Base-by-base conservation (phyloP, 2,888 invertebrate species). In the Herminia tarsipennalis region DNA sequence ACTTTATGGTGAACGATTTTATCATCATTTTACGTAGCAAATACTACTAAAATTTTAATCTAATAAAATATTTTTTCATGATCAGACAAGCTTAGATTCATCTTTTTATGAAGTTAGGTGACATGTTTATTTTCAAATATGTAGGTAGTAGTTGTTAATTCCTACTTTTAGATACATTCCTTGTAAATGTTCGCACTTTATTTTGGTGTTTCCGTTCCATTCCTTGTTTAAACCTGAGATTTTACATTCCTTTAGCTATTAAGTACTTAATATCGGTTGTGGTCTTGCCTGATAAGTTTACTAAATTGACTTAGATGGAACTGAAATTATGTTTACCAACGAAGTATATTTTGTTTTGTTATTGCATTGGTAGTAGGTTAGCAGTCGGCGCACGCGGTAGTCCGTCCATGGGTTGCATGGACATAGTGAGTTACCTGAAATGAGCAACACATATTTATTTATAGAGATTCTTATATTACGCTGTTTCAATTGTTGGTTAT, bases 231-330 rank as follows among this genome's bases (percentile, higher is more conserved):
- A 59, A 69, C 69, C 68, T 68, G 73, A 78, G 83, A 75, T 81
- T 80, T 80, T 81, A 81, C 88, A 92, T 91, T 92, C 91, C 92
- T 87, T 84, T 92, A 92, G 90, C 78, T 79, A 66, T 76, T 90
- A 90, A 90, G 91, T 92, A 92, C 91, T 91, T 92, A 91, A 88
- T 91, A 90, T 92, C 87, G 92, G 92, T 92, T 92, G 91, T 92
- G 92, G 92, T 92, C 92, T 92, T 92, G 92, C 92, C 92, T 92
- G 89, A 89, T 92, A 92, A 89, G 90, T 90, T 89, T 83, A 88
- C 84, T 76, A 86, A 87, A 87, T 83, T 81, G 78, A 84, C 81
- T 84, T 83, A 80, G 83, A 82, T 83, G 87, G 86, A 87, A 85
- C 81, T 86, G 87, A 88, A 89, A 84, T 88, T 85, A 84, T 78